Conservation (phyloP, 2,888 invertebrate genomes). For the Aspidiotus destructor region DNA sequence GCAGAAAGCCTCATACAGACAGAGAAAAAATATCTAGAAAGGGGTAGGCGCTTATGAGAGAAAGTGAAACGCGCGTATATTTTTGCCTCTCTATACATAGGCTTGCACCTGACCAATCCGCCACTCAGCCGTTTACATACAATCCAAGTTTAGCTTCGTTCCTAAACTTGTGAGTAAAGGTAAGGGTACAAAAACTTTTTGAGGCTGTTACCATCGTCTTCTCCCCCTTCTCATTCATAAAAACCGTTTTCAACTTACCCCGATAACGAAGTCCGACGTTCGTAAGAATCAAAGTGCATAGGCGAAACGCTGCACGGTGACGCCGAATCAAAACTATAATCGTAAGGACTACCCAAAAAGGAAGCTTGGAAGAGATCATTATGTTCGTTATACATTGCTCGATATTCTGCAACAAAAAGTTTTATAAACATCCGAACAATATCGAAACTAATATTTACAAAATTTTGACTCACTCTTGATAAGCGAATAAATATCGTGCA, state of each 20-base stretch:
- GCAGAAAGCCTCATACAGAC: no score
- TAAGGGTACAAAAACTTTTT: no score
- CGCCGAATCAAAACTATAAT: conserved; percentile 45
- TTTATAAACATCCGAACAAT: neutral
- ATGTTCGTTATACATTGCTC: conserved; percentile 32
- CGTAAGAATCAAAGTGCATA: conserved; percentile 34
- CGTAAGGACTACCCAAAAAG: conserved; percentile 54
- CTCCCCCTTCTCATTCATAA: no score
- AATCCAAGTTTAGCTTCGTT: no score
- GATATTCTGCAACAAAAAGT: conserved; percentile 14
- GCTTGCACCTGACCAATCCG: no score
- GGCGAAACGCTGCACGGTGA: conserved; percentile 41
- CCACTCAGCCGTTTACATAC: no score
- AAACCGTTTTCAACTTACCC: conserved; percentile 27
- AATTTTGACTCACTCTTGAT: conserved; percentile 59
- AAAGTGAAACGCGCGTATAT: no score
- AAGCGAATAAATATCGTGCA: conserved; percentile 73
- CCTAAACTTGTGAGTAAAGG: no score
- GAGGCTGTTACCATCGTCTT: no score
- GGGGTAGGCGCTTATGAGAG: no score
- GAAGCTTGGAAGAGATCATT: conserved; percentile 55
- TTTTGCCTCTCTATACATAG: no score
- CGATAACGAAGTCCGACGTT: conserved; percentile 38
- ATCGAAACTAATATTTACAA: neutral
- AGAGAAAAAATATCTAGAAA: no score